These are phyloP conservation scores for Lagocephalus sceleratus DNA, from an alignment of 2,797 vertebrate genomes.

Conservation along the genomic window DNA sequence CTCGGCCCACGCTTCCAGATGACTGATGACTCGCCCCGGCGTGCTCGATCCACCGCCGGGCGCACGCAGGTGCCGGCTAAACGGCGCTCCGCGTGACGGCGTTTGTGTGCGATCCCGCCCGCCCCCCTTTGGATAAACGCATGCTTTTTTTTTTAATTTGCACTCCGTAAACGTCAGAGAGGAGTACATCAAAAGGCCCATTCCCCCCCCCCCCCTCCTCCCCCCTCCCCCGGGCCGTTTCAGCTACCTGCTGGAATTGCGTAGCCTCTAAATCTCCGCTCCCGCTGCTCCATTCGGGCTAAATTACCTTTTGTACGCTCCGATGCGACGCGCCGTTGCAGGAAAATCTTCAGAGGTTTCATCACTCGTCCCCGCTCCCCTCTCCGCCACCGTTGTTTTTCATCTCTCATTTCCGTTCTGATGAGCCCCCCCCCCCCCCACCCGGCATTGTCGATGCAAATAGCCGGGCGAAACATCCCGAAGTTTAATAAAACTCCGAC, in stretches of 20 bases:
- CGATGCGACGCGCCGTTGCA: slow-evolving; percentile 54
- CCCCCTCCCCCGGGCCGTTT: slow-evolving; percentile 16
- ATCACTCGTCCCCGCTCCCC: slow-evolving; percentile 50
- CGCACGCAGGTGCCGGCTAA: slow-evolving; percentile 21
- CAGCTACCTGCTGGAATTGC: slow-evolving; percentile 45
- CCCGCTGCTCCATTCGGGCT: slow-evolving; percentile 44
- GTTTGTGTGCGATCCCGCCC: slow-evolving; percentile 36
- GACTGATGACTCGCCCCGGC: background rate
- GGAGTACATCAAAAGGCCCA: slow-evolving; percentile 53
- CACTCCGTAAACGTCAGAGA: slow-evolving; percentile 47
- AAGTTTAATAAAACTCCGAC: no score
- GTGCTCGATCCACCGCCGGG: background rate
- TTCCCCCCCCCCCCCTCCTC: slow-evolving; percentile 12
- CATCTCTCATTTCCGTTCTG: slow-evolving; percentile 48
- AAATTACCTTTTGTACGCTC: slow-evolving; percentile 62
- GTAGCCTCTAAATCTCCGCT: slow-evolving; percentile 31
- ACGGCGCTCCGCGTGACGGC: background rate
- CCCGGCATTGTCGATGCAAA: no score
- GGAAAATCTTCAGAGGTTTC: slow-evolving; percentile 59
- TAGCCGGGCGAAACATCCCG: no score
- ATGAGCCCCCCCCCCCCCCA: no score
- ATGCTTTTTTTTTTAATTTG: slow-evolving; percentile 43
- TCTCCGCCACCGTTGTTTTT: slow-evolving; percentile 23
- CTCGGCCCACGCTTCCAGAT: slow-evolving; percentile 9
- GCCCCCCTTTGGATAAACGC: slow-evolving; percentile 43